Evolutionary conservation across 1,140 invertebrate species (phyloP), one percentile per base, ranked within the genome.

Genomic region (Maconellicoccus hirsutus): DNA sequence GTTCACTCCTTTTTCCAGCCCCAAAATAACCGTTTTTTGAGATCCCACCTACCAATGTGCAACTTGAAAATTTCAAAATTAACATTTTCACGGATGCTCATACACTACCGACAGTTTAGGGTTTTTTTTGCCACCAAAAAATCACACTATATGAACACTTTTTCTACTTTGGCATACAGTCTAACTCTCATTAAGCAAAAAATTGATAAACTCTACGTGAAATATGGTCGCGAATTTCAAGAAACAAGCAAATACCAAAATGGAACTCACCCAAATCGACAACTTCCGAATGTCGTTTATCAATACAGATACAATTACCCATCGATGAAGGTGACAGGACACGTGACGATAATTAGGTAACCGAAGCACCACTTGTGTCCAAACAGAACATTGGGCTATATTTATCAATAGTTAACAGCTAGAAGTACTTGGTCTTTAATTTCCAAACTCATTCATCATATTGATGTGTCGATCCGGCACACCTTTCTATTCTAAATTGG

Each of bases 261-360:
- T 52, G n/a, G 12, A 52, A 16, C 12, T 52, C 42, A 52, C n/a
- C 42, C 42, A 52, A 52, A 52, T 52, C 42, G 42, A 52, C 42
- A 52, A 52, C 42, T 52, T 52, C 42, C 42, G 42, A 52, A 52
- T 52, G 42, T 52, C 42, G 42, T 52, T 52, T 52, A 52, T 52
- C 42, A 52, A 52, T 52, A 52, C 4, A 3, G 16, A 52, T 52
- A 52, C n/a, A 52, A 19, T 52, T 52, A 52, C 6, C 42, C 12
- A 52, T 52, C 42, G 42, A 52, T 52, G 42, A 52, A 16, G 12
- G 42, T 52, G 42, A 52, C 42, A 52, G 16, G 42, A 52, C 42
- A 52, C 42, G 42, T 52, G 42, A 52, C 42, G 42, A 52, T 52
- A 52, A 52, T 52, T 52, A 52, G 42, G 42, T 52, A 52, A 52